phyloP scores from a whole-genome alignment of 2,113 vertebrate genomes.

The Bombycilla garrulus region DNA sequence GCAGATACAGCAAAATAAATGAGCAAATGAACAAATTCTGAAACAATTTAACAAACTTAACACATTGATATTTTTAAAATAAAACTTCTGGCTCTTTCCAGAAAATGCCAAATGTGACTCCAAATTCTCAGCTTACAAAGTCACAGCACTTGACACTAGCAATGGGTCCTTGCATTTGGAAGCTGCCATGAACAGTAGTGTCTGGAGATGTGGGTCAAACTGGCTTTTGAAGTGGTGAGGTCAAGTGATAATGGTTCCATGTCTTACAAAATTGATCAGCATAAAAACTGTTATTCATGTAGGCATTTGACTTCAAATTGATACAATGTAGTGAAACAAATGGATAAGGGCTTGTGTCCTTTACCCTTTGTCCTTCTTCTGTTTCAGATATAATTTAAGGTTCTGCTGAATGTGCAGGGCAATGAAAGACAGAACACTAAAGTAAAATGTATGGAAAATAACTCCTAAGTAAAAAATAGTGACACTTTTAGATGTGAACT shows the following conservation, averaged over 20 bases:
- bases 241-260: neutral
- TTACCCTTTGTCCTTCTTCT: neutral
- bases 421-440: neutral
- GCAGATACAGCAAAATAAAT: neutral
- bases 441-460: neutral
- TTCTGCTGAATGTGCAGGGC: neutral
- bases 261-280: neutral
- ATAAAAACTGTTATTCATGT: neutral
- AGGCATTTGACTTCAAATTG: neutral
- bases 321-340: neutral
- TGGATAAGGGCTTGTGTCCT: neutral
- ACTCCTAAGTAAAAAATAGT: neutral
- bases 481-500: neutral
- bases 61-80: neutral
- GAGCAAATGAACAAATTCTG: neutral
- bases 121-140: neutral
- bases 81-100: neutral
- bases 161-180: neutral
- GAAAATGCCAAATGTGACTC: neutral
- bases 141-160: neutral
- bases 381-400: neutral
- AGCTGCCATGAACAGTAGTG: neutral
- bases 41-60: neutral
- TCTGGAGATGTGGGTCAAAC: neutral
- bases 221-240: neutral